Conservation (phyloP, 2,113 vertebrate genomes). For the Oostethus manadensis region DNA sequence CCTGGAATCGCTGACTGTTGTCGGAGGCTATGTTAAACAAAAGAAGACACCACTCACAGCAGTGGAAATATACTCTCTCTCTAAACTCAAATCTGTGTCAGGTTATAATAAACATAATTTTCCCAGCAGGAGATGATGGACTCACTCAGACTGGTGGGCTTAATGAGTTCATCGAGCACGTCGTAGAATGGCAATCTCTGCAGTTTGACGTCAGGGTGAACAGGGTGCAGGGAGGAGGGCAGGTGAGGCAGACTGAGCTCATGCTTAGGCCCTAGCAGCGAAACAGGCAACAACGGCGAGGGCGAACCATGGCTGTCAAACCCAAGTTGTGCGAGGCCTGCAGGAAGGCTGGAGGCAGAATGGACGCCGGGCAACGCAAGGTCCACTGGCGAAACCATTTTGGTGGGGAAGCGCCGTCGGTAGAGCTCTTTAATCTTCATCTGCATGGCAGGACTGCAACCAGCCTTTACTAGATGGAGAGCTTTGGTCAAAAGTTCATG, state of each 20-base stretch:
- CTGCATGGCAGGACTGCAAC: constrained; percentile 96
- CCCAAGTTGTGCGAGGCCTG: constrained; percentile 82
- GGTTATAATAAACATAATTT: not conserved
- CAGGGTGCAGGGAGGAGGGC: constrained; percentile 88
- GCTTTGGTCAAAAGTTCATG: constrained; percentile 99
- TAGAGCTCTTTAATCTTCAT: constrained; percentile 99
- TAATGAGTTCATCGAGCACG: constrained; percentile 95
- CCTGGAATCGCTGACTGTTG: constrained; percentile 95
- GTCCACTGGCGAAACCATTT: constrained; percentile 94
- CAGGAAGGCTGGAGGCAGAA: constrained; percentile 80
- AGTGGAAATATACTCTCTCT: not conserved
- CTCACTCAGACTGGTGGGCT: constrained; percentile 96
- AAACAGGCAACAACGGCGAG: constrained; percentile 91
- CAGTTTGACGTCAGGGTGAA: constrained; percentile 97
- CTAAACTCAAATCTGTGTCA: not conserved
- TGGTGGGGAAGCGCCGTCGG: constrained; percentile 92
- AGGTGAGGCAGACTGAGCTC: constrained; percentile 97
- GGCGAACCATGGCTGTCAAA: constrained; percentile 89
- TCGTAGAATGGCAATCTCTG: constrained; percentile 98
- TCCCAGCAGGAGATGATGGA: constrained; percentile 1
- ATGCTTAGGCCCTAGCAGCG: constrained; percentile 93
- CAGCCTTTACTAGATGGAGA: constrained; percentile 92
- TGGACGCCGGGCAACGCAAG: constrained; percentile 85
- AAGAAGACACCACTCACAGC: constrained; percentile 7
- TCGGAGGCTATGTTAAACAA: constrained; percentile 79